Conservation (phyloP, 2,113 vertebrate species). For the Sclerurus mexicanus region DNA sequence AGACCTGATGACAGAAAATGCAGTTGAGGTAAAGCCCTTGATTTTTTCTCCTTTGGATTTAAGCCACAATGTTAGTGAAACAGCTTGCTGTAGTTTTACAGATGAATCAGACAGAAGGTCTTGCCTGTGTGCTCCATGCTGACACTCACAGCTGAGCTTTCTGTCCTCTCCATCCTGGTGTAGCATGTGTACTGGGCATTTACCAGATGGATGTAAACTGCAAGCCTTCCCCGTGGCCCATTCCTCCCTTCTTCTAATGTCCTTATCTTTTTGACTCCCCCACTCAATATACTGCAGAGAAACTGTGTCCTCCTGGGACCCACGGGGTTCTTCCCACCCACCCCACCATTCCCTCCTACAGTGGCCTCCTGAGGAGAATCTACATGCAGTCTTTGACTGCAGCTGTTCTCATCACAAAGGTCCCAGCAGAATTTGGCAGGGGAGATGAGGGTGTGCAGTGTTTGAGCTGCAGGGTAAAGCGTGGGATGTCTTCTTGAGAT, state of each 20-base stretch:
- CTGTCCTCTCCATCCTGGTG: fast-evolving
- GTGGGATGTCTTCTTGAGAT: neutral
- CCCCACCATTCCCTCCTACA: fast-evolving
- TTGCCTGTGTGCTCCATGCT: neutral
- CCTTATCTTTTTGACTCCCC: neutral
- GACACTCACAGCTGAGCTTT: neutral
- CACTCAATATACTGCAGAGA: neutral
- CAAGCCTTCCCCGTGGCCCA: neutral
- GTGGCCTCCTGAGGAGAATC: neutral
- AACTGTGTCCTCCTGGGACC: neutral
- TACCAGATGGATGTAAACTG: neutral
- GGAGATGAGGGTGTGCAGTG: neutral
- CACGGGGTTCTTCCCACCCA: neutral
- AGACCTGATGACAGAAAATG: constrained; percentile 89
- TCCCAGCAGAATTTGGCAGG: neutral
- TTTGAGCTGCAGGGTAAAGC: neutral
- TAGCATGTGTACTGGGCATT: neutral
- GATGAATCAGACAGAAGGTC: neutral
- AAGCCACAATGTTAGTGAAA: neutral
- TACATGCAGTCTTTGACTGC: fast-evolving
- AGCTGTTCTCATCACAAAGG: neutral
- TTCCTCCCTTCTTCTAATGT: neutral
- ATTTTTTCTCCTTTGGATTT: neutral
- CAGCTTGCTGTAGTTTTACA: neutral
- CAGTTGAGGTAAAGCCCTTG: constrained; percentile 68